Conservation (phyloP, 1,140 invertebrate species). For the Lepeophtheirus salmonis region DNA sequence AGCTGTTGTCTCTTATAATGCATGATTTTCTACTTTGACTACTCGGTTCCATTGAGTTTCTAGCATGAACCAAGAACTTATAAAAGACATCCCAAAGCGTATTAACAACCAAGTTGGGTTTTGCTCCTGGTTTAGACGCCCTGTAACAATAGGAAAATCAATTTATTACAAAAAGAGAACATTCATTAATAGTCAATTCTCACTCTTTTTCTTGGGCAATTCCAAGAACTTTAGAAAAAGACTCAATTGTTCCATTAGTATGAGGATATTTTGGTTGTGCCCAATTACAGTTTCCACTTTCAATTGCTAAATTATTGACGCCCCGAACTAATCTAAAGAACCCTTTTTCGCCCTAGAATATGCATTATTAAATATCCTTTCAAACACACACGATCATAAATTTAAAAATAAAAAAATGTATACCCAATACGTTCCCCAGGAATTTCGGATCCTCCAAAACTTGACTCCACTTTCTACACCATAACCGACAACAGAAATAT, state of each 20-base stretch:
- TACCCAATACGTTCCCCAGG: conserved; percentile 36
- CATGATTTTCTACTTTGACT: background rate
- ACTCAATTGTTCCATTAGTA: background rate
- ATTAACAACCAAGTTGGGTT: background rate
- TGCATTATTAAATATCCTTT: background rate
- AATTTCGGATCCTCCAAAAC: conserved; percentile 33
- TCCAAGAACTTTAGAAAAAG: background rate
- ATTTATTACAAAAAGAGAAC: too few species aligned
- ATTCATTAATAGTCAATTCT: too few species aligned
- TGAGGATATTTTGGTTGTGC: conserved; percentile 4
- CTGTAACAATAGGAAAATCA: too few species aligned
- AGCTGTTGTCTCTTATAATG: background rate
- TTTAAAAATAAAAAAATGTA: too few species aligned
- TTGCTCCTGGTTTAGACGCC: background rate
- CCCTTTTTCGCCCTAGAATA: conserved; percentile 12
- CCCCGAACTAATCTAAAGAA: conserved; percentile 11
- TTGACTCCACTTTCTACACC: conserved; percentile 27
- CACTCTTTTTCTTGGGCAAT: background rate
- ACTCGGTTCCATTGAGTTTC: background rate
- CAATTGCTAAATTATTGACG: conserved; percentile 17
- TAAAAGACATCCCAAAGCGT: background rate
- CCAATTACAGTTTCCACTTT: conserved; percentile 12
- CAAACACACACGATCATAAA: too few species aligned
- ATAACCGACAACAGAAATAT: conserved; percentile 34
- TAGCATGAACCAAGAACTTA: background rate